Conservation (phyloP, 2,888 invertebrate genomes). For the Mesochorus sp. region DNA sequence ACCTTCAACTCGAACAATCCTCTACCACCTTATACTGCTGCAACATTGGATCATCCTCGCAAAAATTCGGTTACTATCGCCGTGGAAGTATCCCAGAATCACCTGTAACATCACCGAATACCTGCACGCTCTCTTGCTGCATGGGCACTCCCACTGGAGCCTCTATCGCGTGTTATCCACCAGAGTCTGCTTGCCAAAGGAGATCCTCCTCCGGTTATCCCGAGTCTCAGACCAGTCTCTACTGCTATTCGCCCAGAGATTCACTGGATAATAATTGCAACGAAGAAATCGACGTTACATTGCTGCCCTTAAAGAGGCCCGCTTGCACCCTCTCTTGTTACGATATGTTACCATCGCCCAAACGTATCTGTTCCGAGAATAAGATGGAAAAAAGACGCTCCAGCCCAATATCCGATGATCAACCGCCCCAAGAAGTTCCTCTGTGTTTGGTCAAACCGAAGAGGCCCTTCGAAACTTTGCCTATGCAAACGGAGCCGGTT, state of each 20-base stretch:
- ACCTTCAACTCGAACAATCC: slow-evolving; percentile 70
- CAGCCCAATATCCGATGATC: slow-evolving; percentile 63
- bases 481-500: slow-evolving; percentile 69
- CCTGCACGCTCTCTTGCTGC: slow-evolving; percentile 75
- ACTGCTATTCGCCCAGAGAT: slow-evolving; percentile 73
- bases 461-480: slow-evolving; percentile 55
- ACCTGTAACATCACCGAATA: slow-evolving; percentile 49
- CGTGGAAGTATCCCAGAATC: slow-evolving; percentile 60
- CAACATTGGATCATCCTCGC: slow-evolving; percentile 66
- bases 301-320: slow-evolving; percentile 66
- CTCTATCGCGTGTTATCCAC: slow-evolving; percentile 54
- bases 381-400: slow-evolving; percentile 61
- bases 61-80: slow-evolving; percentile 66
- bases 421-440: slow-evolving; percentile 79
- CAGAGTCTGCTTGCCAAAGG: slow-evolving; percentile 67
- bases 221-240: slow-evolving; percentile 65
- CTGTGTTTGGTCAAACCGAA: slow-evolving; percentile 81
- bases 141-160: slow-evolving; percentile 58
- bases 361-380: slow-evolving; percentile 68
- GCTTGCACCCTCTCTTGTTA: slow-evolving; percentile 72
- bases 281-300: slow-evolving; percentile 51
- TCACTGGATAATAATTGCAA: slow-evolving; percentile 41
- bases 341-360: slow-evolving; percentile 68
- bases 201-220: slow-evolving; percentile 65
- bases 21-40: slow-evolving; percentile 69